These are phyloP conservation scores for Globia sparganii DNA, from an alignment of 2,888 invertebrate species.

Conservation along the genomic window DNA sequence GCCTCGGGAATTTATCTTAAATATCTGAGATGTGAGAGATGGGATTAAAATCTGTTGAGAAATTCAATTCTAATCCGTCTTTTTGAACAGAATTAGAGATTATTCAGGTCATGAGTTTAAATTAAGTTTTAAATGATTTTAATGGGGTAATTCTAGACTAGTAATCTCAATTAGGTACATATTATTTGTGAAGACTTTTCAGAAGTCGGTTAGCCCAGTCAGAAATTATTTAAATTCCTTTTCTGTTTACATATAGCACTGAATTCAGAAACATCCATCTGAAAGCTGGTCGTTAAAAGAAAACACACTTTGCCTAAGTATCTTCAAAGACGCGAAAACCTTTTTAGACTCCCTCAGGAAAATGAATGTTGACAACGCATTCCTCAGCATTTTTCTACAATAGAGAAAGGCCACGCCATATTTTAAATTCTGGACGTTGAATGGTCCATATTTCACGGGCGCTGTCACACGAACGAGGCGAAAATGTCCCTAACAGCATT, in stretches of 20 bases:
- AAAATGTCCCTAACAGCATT: slow-evolving; percentile 36
- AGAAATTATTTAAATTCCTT: background rate
- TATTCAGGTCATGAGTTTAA: slow-evolving; percentile 14
- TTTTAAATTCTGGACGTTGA: slow-evolving; percentile 56
- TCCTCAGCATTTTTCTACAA: slow-evolving; percentile 35
- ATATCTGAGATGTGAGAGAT: slow-evolving; percentile 7
- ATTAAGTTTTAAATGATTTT: background rate
- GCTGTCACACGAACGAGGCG: slow-evolving; percentile 42
- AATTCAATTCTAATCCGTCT: slow-evolving; percentile 40
- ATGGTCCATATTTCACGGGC: slow-evolving; percentile 54
- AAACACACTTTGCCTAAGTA: background rate
- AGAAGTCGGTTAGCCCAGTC: background rate
- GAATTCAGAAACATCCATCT: background rate
- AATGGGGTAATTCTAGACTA: background rate
- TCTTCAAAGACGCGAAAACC: background rate
- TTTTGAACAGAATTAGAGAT: slow-evolving; percentile 16
- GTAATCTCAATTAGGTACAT: background rate
- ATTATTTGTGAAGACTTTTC: background rate
- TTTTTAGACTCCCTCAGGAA: background rate
- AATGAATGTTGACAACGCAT: slow-evolving; percentile 18
- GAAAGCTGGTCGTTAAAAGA: background rate
- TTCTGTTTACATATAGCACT: background rate
- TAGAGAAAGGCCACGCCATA: slow-evolving; percentile 25
- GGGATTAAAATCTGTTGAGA: slow-evolving; percentile 12
- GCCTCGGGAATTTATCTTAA: slow-evolving; percentile 22